Evolutionary conservation across 2,797 vertebrate species (phyloP).

Genomic region (Helicolenus hilgendorfi): DNA sequence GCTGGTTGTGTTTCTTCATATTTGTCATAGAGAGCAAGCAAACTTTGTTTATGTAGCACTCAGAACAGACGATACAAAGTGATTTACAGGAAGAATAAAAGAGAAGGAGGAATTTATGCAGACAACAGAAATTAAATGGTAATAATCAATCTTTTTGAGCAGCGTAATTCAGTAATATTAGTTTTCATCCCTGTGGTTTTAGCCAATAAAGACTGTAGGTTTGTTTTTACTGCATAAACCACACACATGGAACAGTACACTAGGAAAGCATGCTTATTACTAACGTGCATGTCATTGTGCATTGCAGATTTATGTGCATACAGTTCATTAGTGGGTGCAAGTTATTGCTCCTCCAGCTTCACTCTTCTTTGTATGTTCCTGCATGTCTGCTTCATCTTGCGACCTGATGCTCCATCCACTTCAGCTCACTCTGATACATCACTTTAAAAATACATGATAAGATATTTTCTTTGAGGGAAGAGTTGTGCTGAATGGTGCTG

Average conservation of each 20-base stretch:
- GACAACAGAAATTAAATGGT: background rate
- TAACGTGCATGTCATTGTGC: background rate
- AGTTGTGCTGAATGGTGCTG: slow-evolving; percentile 39
- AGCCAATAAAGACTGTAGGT: background rate
- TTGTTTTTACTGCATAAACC: background rate
- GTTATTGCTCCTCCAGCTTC: background rate
- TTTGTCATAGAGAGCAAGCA: background rate
- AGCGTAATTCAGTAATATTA: background rate
- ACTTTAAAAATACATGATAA: slow-evolving; percentile 47
- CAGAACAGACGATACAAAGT: background rate
- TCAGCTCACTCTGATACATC: slow-evolving; percentile 24
- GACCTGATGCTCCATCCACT: background rate
- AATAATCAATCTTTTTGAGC: background rate
- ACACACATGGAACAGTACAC: background rate
- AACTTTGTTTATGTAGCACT: background rate
- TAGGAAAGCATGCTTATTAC: background rate
- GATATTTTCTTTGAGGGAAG: slow-evolving; percentile 25
- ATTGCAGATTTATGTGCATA: background rate
- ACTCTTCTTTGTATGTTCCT: background rate
- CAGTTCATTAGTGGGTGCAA: background rate
- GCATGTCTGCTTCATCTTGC: background rate
- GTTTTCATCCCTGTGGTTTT: background rate
- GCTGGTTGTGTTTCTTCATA: background rate
- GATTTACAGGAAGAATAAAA: background rate
- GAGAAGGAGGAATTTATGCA: background rate